Evolutionary conservation across 1,140 invertebrate species (phyloP), one percentile per base, ranked within the genome.

Genomic region (Philopotamus ludificatus): DNA sequence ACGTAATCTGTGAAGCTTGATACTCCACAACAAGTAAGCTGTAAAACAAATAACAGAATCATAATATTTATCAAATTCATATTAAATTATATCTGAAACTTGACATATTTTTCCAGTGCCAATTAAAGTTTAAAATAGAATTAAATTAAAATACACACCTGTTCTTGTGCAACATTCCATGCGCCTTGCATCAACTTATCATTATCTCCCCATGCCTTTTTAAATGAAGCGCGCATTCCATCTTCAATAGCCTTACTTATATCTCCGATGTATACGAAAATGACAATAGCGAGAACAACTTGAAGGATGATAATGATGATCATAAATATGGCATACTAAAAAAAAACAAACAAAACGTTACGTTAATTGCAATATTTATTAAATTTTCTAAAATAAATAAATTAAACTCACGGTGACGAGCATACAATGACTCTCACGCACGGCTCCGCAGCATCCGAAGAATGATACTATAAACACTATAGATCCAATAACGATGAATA

Each of bases 361-460:
- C 21, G 20, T 2, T 22, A 1, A 26, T 57, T 39, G n/a, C 15
- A 7, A 21, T 53, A 53, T 3, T 23, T 21, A 8, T 3, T 21
- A 26, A 21, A 22, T 15, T 3, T 26, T 4, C 50, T 4, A 3
- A 10, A 21, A 8, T 9, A 9, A 21, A 12, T 34, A 9, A 39
- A 28, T 28, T 28, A 15, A 64, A 76, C 80, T 81, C 76, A 91
- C 89, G 71, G 89, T 90, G 73, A 91, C 84, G 18, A 89, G 82
- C 89, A 93, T 93, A 78, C 89, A 93, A 71, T 89, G 85, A 72
- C 86, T 92, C 74, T 93, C 90, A 54, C 88, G 84, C 55, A 92
- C 86, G 8, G 91, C 90, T 28, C 91, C 91, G 73, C 91, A 93
- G 76, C 91, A 94, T 70, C 92, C 92, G 73, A 93, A 89, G 82